phyloP scores from a whole-genome alignment of 2,797 vertebrate species.

The Phrynocephalus vlangalii region DNA sequence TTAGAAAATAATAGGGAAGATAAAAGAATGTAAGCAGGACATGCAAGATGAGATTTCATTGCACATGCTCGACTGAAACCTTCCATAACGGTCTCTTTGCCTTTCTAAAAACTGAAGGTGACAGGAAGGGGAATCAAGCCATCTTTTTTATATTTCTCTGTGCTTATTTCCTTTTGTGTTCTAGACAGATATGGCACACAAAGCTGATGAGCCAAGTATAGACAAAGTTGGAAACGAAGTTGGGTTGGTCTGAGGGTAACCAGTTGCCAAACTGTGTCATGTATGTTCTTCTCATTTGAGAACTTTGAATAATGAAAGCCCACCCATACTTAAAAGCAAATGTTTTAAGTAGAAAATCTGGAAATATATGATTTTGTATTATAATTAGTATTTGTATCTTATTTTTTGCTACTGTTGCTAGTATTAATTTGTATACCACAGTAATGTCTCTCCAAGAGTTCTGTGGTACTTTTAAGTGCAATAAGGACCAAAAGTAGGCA shows the following conservation, averaged over 20 bases:
- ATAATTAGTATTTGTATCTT: too few species aligned
- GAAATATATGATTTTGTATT: too few species aligned
- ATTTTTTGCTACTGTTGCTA: constrained; percentile 44
- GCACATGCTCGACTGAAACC: too few species aligned
- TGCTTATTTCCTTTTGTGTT: not conserved
- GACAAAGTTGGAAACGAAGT: not conserved
- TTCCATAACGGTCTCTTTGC: too few species aligned
- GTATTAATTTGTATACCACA: constrained; percentile 46
- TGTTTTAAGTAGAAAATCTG: constrained; percentile 8
- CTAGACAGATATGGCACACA: not conserved
- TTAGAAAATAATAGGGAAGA: not conserved
- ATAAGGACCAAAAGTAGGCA: constrained; percentile 29
- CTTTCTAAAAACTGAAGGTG: not conserved
- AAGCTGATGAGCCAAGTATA: too few species aligned
- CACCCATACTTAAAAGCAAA: not conserved
- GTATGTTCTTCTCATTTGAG: not conserved
- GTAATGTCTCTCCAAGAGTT: not conserved
- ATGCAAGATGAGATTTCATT: not conserved
- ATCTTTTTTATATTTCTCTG: not conserved
- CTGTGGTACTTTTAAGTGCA: constrained; percentile 15
- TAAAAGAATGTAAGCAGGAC: not conserved
- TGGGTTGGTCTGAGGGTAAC: not conserved
- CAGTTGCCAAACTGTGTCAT: not conserved
- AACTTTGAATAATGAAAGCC: constrained; percentile 35
- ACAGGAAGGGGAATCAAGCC: not conserved